phyloP scores from a whole-genome alignment of 2,113 vertebrate species.

The Hypanus sabinus region DNA sequence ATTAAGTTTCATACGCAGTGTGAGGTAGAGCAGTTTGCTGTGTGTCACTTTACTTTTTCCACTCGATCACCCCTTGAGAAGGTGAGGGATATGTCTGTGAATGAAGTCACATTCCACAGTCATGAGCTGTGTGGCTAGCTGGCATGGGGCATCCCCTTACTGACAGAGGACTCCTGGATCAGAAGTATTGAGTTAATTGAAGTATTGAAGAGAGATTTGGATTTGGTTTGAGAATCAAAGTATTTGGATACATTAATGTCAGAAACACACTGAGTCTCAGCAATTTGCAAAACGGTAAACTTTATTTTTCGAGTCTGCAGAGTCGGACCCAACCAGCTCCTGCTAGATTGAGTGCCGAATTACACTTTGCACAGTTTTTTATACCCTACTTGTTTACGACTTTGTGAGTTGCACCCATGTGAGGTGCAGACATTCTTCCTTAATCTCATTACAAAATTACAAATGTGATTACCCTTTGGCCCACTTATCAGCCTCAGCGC shows the following conservation, averaged over 20 bases:
- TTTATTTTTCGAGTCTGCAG: no score
- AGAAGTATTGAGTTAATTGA: neutral
- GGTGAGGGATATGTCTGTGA: neutral
- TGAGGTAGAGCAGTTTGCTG: neutral
- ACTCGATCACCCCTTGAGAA: conserved; percentile 20
- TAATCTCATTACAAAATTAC: no score
- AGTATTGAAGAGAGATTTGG: neutral
- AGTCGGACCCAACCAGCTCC: no score
- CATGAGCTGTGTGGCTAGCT: neutral
- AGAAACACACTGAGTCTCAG: no score
- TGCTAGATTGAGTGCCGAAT: no score
- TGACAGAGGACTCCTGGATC: neutral
- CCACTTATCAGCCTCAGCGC: no score
- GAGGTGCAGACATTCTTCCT: no score
- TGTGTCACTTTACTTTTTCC: neutral
- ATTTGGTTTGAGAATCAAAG: neutral
- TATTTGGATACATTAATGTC: neutral
- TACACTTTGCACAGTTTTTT: no score
- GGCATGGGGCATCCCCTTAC: neutral
- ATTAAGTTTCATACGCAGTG: neutral
- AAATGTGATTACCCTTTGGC: no score
- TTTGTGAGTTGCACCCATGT: no score
- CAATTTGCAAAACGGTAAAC: no score
- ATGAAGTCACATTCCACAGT: neutral
- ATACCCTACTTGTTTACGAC: no score